Evolutionary conservation across 2,113 vertebrate species (phyloP), one percentile per base, ranked within the genome.

Genomic region (Potamarius usumacintae): DNA sequence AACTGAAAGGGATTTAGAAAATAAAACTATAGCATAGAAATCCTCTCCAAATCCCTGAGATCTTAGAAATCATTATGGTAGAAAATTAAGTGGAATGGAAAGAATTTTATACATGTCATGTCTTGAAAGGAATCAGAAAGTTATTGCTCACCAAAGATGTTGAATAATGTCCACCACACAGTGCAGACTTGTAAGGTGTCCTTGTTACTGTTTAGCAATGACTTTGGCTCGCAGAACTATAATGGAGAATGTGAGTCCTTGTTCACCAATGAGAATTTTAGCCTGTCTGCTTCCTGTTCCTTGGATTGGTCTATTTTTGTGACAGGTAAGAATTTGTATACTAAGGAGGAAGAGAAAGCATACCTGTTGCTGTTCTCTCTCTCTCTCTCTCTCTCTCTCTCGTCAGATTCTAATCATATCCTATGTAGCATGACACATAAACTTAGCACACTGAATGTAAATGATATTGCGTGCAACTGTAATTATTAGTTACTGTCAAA

Each of bases 271-370:
- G 27, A 83, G 53, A 63, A 89, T 89, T 90, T 90, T 87, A 71
- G 71, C 22, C 60, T 2, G 22, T 58, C 48, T 85, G 34, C 78
- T 90, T 90, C 90, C 88, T 89, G 25, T 30, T 89, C 30, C 78
- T 89, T 79, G 86, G 87, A 90, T 85, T 89, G 89, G 89, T 79
- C 82, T 77, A 57, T 88, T 71, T 76, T 83, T 62, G n/a, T 72
- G 30, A 34, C 88, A 90, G 90, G 90, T 90, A 30, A 52, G 17
- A 30, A 89, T 90, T 90, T 90, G 90, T 83, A 89, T 90, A 87
- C 0, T 5, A 79, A 69, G 76, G 82, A 18, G 87, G 82, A 84
- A 88, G 63, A 86, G 60, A 34, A 62, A 71, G 42, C 42, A 42
- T 42, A 42, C 42, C 42, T 42, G 42, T 42, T 42, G 42, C 42